These are phyloP conservation scores for Drosophila robusta DNA, from an alignment of 2,888 invertebrate species.

Conservation along the genomic window DNA sequence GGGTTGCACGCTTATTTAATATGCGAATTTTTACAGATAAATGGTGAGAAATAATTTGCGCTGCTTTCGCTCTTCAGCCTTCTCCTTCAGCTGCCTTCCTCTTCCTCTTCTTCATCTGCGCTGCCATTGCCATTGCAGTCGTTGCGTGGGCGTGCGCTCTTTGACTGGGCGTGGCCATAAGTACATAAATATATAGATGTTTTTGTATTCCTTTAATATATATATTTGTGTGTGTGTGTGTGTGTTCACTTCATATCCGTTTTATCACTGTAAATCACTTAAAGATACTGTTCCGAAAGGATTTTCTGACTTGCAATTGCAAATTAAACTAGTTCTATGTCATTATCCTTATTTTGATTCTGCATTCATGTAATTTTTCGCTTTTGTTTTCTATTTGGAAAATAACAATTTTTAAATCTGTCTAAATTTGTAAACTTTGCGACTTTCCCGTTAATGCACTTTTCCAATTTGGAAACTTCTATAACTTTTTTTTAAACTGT, in stretches of 20 bases:
- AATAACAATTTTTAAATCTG: too few species aligned
- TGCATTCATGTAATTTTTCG: too few species aligned
- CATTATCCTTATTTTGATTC: too few species aligned
- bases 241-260: conserved; percentile 66
- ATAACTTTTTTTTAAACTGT: too few species aligned
- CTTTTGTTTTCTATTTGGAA: too few species aligned
- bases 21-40: conserved; percentile 83
- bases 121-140: conserved; percentile 29
- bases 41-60: conserved; percentile 83
- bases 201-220: background rate
- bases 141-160: conserved; percentile 67
- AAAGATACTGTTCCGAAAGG: conserved; percentile 4
- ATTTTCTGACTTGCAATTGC: background rate
- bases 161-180: conserved; percentile 58
- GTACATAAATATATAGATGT: conserved; percentile 23
- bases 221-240: background rate
- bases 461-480: too few species aligned
- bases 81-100: background rate
- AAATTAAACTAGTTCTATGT: too few species aligned
- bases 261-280: conserved; percentile 26
- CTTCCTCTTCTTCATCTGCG: background rate
- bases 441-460: too few species aligned
- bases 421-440: too few species aligned
- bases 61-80: conserved; percentile 60
- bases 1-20: conserved; percentile 84